phyloP scores from a whole-genome alignment of 1,140 invertebrate species.

The Vanessa atalanta region DNA sequence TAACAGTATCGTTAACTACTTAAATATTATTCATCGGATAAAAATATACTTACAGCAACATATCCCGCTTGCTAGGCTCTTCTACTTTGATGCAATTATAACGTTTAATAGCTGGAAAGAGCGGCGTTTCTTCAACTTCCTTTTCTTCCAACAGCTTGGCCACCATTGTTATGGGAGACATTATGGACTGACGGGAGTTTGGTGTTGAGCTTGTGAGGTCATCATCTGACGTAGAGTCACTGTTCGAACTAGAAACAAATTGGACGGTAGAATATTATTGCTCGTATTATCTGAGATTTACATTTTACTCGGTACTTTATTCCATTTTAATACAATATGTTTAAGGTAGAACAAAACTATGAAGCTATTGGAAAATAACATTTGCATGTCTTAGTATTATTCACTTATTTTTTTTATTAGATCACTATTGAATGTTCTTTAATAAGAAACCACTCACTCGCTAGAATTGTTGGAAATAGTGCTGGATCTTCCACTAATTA shows the following conservation, averaged over 20 bases:
- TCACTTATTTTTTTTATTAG: too few species aligned
- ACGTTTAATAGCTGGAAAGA: constrained; percentile 65
- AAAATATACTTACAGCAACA: constrained; percentile 64
- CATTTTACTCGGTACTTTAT: too few species aligned
- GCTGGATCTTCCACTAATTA: constrained; percentile 74
- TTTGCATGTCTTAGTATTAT: too few species aligned
- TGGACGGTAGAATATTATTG: not conserved
- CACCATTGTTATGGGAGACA: constrained; percentile 52
- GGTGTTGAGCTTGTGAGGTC: constrained; percentile 69
- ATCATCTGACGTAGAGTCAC: constrained; percentile 75
- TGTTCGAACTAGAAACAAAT: constrained; percentile 66
- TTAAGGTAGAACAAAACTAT: too few species aligned
- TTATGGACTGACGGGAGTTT: constrained; percentile 54
- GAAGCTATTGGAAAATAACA: too few species aligned
- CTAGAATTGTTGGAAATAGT: constrained; percentile 77
- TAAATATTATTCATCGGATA: not conserved
- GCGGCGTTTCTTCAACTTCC: constrained; percentile 42
- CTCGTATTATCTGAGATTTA: too few species aligned
- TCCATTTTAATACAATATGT: too few species aligned
- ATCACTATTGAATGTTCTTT: not conserved
- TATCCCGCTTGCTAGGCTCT: constrained; percentile 68
- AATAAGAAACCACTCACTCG: constrained; percentile 62
- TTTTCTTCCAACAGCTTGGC: constrained; percentile 40
- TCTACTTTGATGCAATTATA: constrained; percentile 57
- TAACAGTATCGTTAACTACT: too few species aligned